Conservation (phyloP, 2,888 invertebrate genomes). For the Colostygia pectinataria region DNA sequence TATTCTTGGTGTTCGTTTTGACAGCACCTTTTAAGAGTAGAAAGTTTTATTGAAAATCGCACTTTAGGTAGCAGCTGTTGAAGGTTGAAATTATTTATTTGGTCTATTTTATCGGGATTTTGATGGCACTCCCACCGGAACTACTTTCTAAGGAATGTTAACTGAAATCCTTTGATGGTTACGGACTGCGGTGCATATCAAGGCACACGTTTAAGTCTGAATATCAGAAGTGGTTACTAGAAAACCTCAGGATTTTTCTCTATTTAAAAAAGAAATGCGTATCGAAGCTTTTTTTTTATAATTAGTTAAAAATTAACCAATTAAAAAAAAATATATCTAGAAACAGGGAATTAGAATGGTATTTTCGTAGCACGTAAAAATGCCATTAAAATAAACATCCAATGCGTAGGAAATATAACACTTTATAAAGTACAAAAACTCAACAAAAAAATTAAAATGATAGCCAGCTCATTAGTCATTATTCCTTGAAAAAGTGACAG, state of each 20-base stretch:
- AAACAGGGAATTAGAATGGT: too few relatives aligned
- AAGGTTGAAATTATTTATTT: slow-evolving; percentile 6
- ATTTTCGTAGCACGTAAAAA: background rate
- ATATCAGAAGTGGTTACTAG: slow-evolving; percentile 16
- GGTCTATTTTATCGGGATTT: slow-evolving; percentile 6
- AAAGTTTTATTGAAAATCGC: slow-evolving; percentile 15
- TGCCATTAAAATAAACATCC: background rate
- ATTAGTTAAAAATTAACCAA: too few relatives aligned
- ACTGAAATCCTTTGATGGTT: slow-evolving; percentile 39
- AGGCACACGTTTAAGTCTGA: slow-evolving; percentile 21
- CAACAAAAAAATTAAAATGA: too few relatives aligned
- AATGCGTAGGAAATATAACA: too few relatives aligned
- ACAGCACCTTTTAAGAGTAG: slow-evolving; percentile 28
- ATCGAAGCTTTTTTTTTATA: too few relatives aligned
- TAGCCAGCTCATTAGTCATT: too few relatives aligned
- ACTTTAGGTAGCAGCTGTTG: slow-evolving; percentile 15
- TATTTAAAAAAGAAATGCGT: too few relatives aligned
- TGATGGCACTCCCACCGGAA: slow-evolving; percentile 37
- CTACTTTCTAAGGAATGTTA: slow-evolving; percentile 42
- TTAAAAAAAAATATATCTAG: too few relatives aligned
- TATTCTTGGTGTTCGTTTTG: slow-evolving; percentile 35
- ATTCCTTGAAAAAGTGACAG: too few relatives aligned
- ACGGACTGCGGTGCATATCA: slow-evolving; percentile 26
- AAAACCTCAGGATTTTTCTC: too few relatives aligned
- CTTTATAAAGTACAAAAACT: too few relatives aligned